Base-by-base conservation (phyloP, 2,797 vertebrate genomes). In the Leuciscus waleckii region DNA sequence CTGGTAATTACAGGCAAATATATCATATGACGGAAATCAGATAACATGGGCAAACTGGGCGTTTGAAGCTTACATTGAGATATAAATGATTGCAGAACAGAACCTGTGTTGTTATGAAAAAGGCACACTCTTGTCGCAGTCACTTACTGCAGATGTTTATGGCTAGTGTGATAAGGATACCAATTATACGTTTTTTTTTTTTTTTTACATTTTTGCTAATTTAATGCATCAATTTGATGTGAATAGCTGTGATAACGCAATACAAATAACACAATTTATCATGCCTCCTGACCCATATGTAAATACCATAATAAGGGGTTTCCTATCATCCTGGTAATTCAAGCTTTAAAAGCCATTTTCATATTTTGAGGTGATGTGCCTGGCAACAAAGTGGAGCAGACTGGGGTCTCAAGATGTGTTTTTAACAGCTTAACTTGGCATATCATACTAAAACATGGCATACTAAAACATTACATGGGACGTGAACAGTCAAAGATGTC, bases 11-110 rank as follows among this genome's bases (percentile, higher is more conserved):
- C 83, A 79, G 81, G 69, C 56, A 86, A 89, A 89, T 77, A 41
- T 88, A 89, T 89, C 86, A 91, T 88, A 87, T 88, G 89, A 87
- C 26, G 41, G n/a, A 67, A 88, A 85, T 81, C 91, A 88, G 89
- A 85, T 67, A 81, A 86, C 78, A 61, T 39, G 58, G 63, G 32
- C 74, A 54, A 85, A 54, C 37, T 37, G 65, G 71, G 56, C 49
- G 46, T 74, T 86, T 56, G 68, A 81, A 80, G 84, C 61, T 69
- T 67, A 77, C 70, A 88, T 85, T 68, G 88, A 91, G 84, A 87
- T 41, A 49, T 37, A 71, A 86, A 86, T 85, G 75, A 87, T 43
- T 56, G 63, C 54, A 65, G 29, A 67, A 75, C 63, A 56, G 46
- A 87, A 58, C 2, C 21, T 41, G 32, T 43, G 4, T 56, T 84